Conservation (phyloP, 1,140 invertebrate genomes). For the Meloidogyne hapla region DNA sequence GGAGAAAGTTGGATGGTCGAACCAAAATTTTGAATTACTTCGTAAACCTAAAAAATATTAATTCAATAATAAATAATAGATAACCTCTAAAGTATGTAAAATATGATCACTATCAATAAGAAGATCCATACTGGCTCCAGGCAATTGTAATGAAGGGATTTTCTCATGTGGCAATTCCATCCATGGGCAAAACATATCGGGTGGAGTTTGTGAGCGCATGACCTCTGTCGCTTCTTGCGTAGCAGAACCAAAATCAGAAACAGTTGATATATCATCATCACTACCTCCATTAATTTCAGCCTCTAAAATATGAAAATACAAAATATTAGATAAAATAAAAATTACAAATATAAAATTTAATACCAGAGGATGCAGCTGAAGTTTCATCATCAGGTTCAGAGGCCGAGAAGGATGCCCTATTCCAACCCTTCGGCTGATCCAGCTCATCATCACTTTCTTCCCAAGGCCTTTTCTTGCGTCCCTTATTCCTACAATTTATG, state of each 20-base stretch:
- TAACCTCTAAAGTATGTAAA: constrained; percentile 45
- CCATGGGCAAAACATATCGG: constrained; percentile 38
- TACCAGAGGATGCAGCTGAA: background rate
- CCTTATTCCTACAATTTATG: background rate
- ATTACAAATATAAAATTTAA: background rate
- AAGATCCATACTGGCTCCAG: constrained; percentile 38
- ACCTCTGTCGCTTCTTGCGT: constrained; percentile 1
- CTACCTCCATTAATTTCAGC: background rate
- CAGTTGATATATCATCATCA: background rate
- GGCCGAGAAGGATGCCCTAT: background rate
- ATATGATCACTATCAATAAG: constrained; percentile 41
- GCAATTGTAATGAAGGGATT: constrained; percentile 34
- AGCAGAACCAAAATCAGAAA: background rate
- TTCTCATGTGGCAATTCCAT: constrained; percentile 26
- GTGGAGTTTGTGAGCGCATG: background rate
- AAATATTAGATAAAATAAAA: constrained; percentile 12
- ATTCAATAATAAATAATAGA: background rate
- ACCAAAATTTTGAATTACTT: constrained; percentile 38
- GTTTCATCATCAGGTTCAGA: constrained; percentile 9
- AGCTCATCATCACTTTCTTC: constrained; percentile 34
- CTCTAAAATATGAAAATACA: background rate
- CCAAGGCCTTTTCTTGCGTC: constrained; percentile 31
- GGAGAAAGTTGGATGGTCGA: constrained; percentile 45
- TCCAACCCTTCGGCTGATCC: background rate
- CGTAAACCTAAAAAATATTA: constrained; percentile 44